Percentiles rank a stretch among this genome's conserved stretches.
These are phyloP conservation scores for Eulemur mongoz DNA, from an alignment of 2,797 vertebrate genomes.

Conservation along the genomic window DNA sequence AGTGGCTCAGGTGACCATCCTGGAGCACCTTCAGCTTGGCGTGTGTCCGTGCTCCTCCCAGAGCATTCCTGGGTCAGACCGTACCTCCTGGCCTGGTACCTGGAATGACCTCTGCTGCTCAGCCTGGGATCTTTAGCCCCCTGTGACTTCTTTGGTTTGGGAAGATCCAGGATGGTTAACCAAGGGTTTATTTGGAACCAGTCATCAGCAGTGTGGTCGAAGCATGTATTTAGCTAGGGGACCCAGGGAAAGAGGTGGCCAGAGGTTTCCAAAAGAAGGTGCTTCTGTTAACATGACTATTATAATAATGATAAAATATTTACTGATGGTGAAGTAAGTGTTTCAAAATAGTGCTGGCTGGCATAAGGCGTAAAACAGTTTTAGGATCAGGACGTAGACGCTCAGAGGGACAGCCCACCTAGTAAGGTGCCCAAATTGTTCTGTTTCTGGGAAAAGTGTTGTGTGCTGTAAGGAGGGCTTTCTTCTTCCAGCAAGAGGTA, in stretches of 20 bases:
- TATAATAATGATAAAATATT: constrained; percentile 22
- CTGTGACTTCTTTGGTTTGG: constrained; percentile 57
- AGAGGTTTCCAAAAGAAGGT: constrained; percentile 39
- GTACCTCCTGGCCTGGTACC: background rate
- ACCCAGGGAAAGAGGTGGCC: constrained; percentile 26
- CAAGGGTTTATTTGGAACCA: constrained; percentile 34
- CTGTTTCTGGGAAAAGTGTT: background rate
- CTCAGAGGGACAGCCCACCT: background rate
- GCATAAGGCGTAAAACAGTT: background rate
- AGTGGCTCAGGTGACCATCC: background rate
- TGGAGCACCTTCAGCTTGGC: background rate
- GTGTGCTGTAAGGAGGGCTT: background rate
- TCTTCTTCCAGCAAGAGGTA: background rate
- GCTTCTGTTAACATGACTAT: background rate
- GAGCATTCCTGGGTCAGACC: background rate
- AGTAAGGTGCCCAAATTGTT: background rate
- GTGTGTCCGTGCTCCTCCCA: background rate
- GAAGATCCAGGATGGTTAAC: constrained; percentile 59
- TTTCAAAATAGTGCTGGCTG: constrained; percentile 31
- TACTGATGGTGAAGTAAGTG: background rate
- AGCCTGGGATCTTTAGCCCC: background rate
- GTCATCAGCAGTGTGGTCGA: constrained; percentile 49
- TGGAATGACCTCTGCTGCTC: background rate
- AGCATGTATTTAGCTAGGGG: constrained; percentile 52
- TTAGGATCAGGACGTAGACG: background rate